Base-by-base conservation (phyloP, 1,140 invertebrate genomes). In the Daktulosphaira vitifoliae region DNA sequence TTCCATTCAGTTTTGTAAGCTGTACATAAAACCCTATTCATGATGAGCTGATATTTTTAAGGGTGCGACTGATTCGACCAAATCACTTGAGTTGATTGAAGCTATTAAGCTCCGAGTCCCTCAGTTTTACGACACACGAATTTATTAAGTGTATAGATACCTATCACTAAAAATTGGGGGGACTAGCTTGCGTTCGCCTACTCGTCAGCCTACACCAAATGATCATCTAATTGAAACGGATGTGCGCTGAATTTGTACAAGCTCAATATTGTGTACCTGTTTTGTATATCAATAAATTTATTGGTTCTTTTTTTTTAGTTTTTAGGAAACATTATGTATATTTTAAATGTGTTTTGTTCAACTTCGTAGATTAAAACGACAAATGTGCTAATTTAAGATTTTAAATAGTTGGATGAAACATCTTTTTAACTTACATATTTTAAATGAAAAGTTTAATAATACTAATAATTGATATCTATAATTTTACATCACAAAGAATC, bases 201-300 rank as follows among this genome's bases (percentile, higher is more conserved):
- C 56, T 62, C 56, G 56, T 33, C 56, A 11, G 15, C 56, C 56
- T 59, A 59, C 54, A 44, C 54, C 23, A 22, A 44, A 22, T 5
- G 52, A 54, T 42, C 22, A 38, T 33, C 53, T 26, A 46, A 48
- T 33, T 62, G 56, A 62, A 62, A 62, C 56, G 56, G 56, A 62
- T 62, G 56, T 62, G 23, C 26, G 42, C 20, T 16, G 54, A 39
- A 23, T 48, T 46, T 25, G 44, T 38, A 26, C 7, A 56, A 18
- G 7, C 11, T 11, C 15, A 15, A 20, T n/a, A 7, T 29, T 13
- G 49, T 15, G 42, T 62, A 62, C 56, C 56, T 62, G 42, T 59
- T 33, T 46, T 20, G 42, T 38, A 22, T 23, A 42, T 46, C n/a
- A 6, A 33, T 33, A 18, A 20, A 59, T 59, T 59, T 59, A 59